Evolutionary conservation across 2,888 invertebrate species (phyloP).

Genomic region (Drosophila ochracea): DNA sequence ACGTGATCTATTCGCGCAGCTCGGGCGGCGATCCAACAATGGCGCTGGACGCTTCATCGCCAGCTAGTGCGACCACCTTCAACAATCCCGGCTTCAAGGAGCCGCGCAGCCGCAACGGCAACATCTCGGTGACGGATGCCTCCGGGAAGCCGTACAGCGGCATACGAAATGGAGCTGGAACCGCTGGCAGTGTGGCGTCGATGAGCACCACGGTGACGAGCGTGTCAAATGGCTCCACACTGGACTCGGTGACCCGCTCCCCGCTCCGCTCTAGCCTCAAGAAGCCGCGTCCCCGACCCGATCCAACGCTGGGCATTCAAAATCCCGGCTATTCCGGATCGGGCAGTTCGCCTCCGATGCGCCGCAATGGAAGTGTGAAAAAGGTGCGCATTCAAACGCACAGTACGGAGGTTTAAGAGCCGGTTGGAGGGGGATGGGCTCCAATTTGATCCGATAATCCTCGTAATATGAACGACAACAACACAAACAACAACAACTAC

Average conservation of each 20-base stretch:
- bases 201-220: slow-evolving; percentile 91
- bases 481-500: slow-evolving; percentile 42
- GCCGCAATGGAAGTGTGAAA: slow-evolving; percentile 94
- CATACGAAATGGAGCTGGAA: slow-evolving; percentile 86
- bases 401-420: slow-evolving; percentile 92
- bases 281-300: slow-evolving; percentile 88
- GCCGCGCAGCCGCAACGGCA: slow-evolving; percentile 85
- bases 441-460: slow-evolving; percentile 20
- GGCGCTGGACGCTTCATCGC: slow-evolving; percentile 86
- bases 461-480: slow-evolving; percentile 47
- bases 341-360: slow-evolving; percentile 92
- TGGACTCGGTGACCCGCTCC: slow-evolving; percentile 87
- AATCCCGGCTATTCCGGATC: slow-evolving; percentile 91
- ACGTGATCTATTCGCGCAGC: slow-evolving; percentile 91
- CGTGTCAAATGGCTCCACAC: slow-evolving; percentile 86
- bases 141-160: slow-evolving; percentile 93
- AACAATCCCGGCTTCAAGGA: slow-evolving; percentile 95
- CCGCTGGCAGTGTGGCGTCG: slow-evolving; percentile 89
- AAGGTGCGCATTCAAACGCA: slow-evolving; percentile 96
- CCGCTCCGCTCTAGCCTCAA: slow-evolving; percentile 93
- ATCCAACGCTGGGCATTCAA: slow-evolving; percentile 92
- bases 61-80: slow-evolving; percentile 90
- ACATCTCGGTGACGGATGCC: slow-evolving; percentile 93
- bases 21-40: slow-evolving; percentile 93
- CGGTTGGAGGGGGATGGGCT: slow-evolving; percentile 1